Percentiles rank a stretch among this genome's conserved stretches.
phyloP scores from a whole-genome alignment of 2,113 vertebrate species.

The Trichechus manatus region DNA sequence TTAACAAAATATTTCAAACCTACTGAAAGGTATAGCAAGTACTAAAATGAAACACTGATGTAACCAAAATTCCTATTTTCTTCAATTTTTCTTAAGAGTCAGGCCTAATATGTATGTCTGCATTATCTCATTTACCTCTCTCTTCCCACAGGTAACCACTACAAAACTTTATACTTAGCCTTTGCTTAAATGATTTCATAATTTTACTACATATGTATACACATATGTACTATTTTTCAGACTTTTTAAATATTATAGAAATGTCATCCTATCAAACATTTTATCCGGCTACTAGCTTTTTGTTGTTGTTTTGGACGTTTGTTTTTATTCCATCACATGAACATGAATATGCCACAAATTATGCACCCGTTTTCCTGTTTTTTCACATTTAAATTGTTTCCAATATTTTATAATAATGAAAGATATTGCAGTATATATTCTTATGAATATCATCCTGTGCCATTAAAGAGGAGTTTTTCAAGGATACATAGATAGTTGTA shows the following conservation, averaged over 20 bases:
- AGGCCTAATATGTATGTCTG: neutral
- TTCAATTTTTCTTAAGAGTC: neutral
- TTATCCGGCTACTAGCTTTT: neutral
- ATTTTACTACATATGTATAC: neutral
- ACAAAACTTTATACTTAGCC: neutral
- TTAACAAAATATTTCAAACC: neutral
- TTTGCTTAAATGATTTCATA: conserved; percentile 4
- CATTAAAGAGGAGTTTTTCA: neutral
- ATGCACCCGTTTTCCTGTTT: neutral
- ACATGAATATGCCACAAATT: neutral
- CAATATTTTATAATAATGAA: neutral
- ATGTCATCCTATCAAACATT: neutral
- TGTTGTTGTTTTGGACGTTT: neutral
- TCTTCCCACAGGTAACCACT: neutral
- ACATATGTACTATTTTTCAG: neutral
- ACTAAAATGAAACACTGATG: neutral
- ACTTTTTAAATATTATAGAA: conserved; percentile 19
- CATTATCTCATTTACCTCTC: neutral
- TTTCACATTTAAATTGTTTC: neutral
- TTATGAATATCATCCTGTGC: neutral
- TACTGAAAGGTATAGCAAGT: neutral
- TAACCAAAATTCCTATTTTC: neutral
- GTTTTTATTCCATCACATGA: conserved; percentile 8
- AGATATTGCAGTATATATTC: neutral
- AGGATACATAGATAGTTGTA: neutral